Evolutionary conservation across 1,140 invertebrate genomes (phyloP).

Genomic region (Diuraphis noxia): DNA sequence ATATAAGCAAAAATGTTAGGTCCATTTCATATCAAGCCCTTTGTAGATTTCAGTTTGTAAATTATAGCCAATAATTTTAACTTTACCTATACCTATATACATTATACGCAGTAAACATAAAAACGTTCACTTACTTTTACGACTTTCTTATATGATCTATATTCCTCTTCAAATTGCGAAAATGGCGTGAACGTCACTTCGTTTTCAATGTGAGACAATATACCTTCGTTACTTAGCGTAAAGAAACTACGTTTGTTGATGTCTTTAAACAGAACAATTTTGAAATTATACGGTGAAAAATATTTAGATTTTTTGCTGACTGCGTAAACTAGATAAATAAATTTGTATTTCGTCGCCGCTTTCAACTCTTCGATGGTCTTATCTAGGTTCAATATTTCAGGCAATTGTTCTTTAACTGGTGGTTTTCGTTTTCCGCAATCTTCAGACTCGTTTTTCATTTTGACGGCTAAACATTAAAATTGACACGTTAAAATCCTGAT

Average conservation of each 20-base stretch:
- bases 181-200: constrained; percentile 26
- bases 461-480: neutral
- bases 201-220: constrained; percentile 15
- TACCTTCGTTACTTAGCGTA: constrained; percentile 32
- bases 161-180: neutral
- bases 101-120: neutral
- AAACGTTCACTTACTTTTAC: neutral
- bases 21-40: neutral
- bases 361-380: constrained; percentile 13
- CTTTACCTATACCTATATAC: neutral
- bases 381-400: constrained; percentile 10
- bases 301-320: constrained; percentile 29
- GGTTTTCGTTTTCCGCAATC: neutral
- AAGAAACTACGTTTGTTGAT: constrained; percentile 21
- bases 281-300: constrained; percentile 36
- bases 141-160: constrained; percentile 9
- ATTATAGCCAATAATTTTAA: neutral
- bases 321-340: constrained; percentile 44
- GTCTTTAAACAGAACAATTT: neutral
- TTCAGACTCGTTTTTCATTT: neutral
- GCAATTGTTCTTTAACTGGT: neutral
- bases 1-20: too few species aligned
- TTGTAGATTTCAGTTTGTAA: neutral
- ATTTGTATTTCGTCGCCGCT: neutral
- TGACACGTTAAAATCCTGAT: neutral